A percentile compares a stretch with the other conserved stretches of the same genome.
These are phyloP conservation scores for Atherinomorus stipes DNA, from an alignment of 2,113 vertebrate genomes.

Conservation along the genomic window DNA sequence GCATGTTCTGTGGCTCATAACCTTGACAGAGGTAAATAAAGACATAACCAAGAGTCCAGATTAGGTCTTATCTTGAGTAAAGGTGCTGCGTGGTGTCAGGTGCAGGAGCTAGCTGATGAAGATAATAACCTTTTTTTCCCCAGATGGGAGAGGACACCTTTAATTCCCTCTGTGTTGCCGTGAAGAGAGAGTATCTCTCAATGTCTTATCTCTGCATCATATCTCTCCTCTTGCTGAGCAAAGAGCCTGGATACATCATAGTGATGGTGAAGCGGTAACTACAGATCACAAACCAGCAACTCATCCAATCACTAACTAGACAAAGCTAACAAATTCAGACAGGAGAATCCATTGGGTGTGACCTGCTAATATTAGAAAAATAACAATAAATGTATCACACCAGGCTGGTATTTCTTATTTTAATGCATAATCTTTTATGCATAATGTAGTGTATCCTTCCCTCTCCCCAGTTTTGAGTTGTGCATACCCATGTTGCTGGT, in stretches of 20 bases:
- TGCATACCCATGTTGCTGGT: constrained; percentile 57
- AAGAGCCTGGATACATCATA: constrained; percentile 69
- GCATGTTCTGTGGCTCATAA: constrained; percentile 64
- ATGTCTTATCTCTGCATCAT: constrained; percentile 76
- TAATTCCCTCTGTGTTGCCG: constrained; percentile 73
- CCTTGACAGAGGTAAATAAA: constrained; percentile 81
- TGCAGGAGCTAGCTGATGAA: constrained; percentile 71
- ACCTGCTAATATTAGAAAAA: constrained; percentile 32
- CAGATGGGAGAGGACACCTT: constrained; percentile 73
- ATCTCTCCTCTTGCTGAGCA: constrained; percentile 64
- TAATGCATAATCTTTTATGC: constrained; percentile 23
- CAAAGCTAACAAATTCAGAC: constrained; percentile 28
- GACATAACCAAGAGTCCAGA: constrained; percentile 78
- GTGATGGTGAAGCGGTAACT: constrained; percentile 62
- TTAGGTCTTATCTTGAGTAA: constrained; percentile 84
- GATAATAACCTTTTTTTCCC: constrained; percentile 75
- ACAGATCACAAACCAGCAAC: constrained; percentile 53
- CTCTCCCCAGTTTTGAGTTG: constrained; percentile 28
- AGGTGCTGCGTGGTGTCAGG: constrained; percentile 74
- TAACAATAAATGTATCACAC: constrained; percentile 2
- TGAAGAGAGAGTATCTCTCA: constrained; percentile 75
- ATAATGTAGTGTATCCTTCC: background rate
- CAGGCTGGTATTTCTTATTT: constrained; percentile 43
- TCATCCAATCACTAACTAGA: constrained; percentile 51
- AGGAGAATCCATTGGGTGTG: constrained; percentile 19